These are phyloP conservation scores for Drosophila monieri DNA, from an alignment of 2,888 invertebrate species.

Conservation along the genomic window DNA sequence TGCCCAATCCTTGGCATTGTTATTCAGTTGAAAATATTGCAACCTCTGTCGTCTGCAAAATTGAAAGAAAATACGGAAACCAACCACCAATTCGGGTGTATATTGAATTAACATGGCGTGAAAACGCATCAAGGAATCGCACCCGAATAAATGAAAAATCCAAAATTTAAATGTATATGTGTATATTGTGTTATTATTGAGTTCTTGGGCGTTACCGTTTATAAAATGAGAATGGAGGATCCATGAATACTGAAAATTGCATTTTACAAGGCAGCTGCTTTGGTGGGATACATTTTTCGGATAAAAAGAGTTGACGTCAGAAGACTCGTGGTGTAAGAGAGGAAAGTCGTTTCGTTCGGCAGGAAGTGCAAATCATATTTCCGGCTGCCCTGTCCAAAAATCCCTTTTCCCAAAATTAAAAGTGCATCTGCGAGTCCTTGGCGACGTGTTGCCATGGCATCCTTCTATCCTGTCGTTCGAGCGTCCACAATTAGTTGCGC, in stretches of 20 bases:
- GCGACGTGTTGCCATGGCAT: slow-evolving; percentile 41
- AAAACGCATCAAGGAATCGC: slow-evolving; percentile 48
- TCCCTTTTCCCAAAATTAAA: slow-evolving; percentile 51
- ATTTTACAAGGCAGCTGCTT: slow-evolving; percentile 42
- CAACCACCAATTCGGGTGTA: slow-evolving; percentile 49
- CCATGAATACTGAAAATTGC: too few species aligned
- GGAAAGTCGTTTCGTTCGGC: slow-evolving; percentile 13
- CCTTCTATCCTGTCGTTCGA: background rate
- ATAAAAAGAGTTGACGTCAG: slow-evolving; percentile 45
- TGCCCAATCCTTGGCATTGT: slow-evolving; percentile 20
- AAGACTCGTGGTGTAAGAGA: slow-evolving; percentile 46
- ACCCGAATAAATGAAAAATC: slow-evolving; percentile 14
- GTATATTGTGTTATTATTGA: slow-evolving; percentile 70
- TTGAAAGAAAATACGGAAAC: background rate
- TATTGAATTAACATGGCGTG: slow-evolving; percentile 57
- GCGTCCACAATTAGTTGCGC: slow-evolving; percentile 57
- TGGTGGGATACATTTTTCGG: background rate
- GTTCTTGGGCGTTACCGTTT: slow-evolving; percentile 51
- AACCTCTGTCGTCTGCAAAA: slow-evolving; percentile 13
- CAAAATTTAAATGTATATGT: slow-evolving; percentile 16
- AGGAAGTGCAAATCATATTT: slow-evolving; percentile 66
- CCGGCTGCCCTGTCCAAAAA: slow-evolving; percentile 55
- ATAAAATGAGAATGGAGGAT: slow-evolving; percentile 50
- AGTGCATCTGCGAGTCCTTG: slow-evolving; percentile 24
- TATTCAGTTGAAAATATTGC: slow-evolving; percentile 23